phyloP scores from a whole-genome alignment of 2,888 invertebrate species.

The Meta bourneti region DNA sequence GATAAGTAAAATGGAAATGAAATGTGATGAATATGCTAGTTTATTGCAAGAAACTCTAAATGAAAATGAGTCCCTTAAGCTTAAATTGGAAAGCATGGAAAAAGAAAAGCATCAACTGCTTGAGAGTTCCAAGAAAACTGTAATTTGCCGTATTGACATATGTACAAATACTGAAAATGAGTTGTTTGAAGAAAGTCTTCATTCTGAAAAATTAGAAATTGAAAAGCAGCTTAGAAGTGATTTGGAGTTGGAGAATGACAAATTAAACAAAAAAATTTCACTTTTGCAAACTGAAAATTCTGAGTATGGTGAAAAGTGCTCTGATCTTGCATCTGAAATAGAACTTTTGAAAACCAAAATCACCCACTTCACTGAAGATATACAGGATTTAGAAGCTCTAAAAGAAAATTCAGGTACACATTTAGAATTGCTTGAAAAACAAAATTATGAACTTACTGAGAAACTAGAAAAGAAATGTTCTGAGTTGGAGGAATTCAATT shows the following conservation, averaged over 20 bases:
- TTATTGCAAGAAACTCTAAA: constrained; percentile 38
- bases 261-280: constrained; percentile 25
- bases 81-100: constrained; percentile 17
- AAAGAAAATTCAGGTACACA: constrained; percentile 7
- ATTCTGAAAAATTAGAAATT: not conserved
- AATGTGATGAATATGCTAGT: constrained; percentile 37
- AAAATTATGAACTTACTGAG: constrained; percentile 53
- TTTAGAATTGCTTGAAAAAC: constrained; percentile 20
- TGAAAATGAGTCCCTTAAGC: constrained; percentile 58
- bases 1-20: constrained; percentile 5
- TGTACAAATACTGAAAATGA: constrained; percentile 21
- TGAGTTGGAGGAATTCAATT: constrained; percentile 56
- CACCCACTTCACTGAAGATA: not conserved
- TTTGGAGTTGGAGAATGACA: constrained; percentile 25
- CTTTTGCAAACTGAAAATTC: constrained; percentile 18
- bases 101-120: not conserved
- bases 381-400: constrained; percentile 3
- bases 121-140: not conserved
- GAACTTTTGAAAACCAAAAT: constrained; percentile 6
- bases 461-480: constrained; percentile 26
- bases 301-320: constrained; percentile 1
- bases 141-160: not conserved
- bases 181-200: constrained; percentile 1
- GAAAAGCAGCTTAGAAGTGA: not conserved
- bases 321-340: not conserved